Evolutionary conservation across 2,797 vertebrate species (phyloP), one percentile per base, ranked within the genome.

Genomic region (Nyctalus aviator): DNA sequence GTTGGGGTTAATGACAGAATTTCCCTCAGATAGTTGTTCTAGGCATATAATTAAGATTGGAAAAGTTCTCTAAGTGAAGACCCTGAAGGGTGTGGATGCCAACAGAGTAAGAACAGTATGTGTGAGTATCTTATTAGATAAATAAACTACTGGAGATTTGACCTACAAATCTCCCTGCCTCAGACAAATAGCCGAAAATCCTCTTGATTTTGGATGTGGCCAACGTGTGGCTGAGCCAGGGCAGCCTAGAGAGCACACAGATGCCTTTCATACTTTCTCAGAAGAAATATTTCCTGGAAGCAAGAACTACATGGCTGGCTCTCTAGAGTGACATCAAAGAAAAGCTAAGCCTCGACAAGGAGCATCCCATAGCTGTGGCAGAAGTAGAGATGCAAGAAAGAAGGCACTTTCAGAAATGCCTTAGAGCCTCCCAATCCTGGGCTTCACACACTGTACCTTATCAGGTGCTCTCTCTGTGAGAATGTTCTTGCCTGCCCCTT

Each of bases 261-360:
- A 96, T 97, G 91, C 91, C 69, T 91, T 90, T 94, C 94, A 91
- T 97, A 79, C n/a, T 96, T 96, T 97, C 77, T 41, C 84, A 94
- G 93, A 94, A 96, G 87, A 97, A 92, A 23, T 87, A 91, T 92
- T 96, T 94, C 89, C 84, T 95, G 94, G 87, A 95, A 96, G 57
- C 87, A 71, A 93, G 64, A 94, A 68, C 7, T 23, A 50, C 55
- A n/a, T 55, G 87, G 44, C 30, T 88, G 90, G 50, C 30, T 88
- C 57, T 91, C 69, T 83, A 95, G 68, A 0, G 0, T 93, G 81
- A 94, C 95, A 93, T 88, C 76, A 93, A 81, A 86, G 68, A 88
- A 93, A 90, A 62, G 20, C 17, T 62, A 12, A 76, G 9, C 14
- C 37, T 95, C 59, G 87, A 89, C 87, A 89, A 95, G 59, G 62